Conservation (phyloP, 1,140 invertebrate genomes). For the Sycophila sp. region DNA sequence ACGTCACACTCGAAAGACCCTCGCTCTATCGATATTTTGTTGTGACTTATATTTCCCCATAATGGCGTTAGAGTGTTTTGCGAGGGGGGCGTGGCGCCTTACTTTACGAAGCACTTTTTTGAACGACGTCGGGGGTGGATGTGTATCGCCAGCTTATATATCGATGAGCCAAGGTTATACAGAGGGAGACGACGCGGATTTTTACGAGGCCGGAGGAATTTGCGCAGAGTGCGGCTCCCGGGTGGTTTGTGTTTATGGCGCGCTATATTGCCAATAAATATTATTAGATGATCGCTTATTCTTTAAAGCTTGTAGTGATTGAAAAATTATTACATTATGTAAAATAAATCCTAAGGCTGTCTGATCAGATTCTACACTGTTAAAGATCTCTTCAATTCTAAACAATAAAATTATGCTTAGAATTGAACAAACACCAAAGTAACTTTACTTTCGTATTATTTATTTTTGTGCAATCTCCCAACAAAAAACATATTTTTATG, state of each 20-base stretch:
- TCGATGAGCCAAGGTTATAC: not conserved
- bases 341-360: no score
- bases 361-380: no score
- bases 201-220: not conserved
- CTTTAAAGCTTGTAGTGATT: no score
- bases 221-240: not conserved
- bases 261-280: not conserved
- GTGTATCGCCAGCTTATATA: not conserved
- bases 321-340: no score
- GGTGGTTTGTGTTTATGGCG: not conserved
- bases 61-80: constrained; percentile 33
- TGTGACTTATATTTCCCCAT: constrained; percentile 39
- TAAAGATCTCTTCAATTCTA: no score
- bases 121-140: not conserved
- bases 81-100: not conserved
- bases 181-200: no score
- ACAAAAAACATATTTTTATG: no score
- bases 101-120: constrained; percentile 15
- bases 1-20: constrained; percentile 15
- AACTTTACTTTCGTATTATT: no score
- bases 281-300: no score
- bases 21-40: constrained; percentile 37
- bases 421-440: no score
- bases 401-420: no score
- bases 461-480: no score